These are phyloP conservation scores for Chloroclystis v-ata DNA, from an alignment of 2,888 invertebrate species.

Conservation along the genomic window DNA sequence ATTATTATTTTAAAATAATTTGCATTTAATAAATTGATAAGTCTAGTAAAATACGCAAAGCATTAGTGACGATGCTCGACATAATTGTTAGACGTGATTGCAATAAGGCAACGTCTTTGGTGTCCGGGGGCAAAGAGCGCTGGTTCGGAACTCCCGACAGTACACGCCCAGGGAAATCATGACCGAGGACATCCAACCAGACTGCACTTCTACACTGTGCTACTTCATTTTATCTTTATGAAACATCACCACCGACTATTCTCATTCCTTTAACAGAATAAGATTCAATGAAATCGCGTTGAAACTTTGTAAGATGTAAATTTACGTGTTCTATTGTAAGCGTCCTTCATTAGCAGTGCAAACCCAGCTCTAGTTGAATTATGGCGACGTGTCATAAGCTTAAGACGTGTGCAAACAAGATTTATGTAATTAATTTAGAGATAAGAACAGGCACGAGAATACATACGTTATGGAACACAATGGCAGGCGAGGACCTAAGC, in stretches of 20 bases:
- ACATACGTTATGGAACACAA: slow-evolving; percentile 63
- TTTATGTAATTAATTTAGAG: slow-evolving; percentile 78
- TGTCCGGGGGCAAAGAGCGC: slow-evolving; percentile 31
- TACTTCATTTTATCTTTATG: slow-evolving; percentile 22
- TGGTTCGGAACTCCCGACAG: slow-evolving; percentile 47
- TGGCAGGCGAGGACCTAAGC: slow-evolving; percentile 46
- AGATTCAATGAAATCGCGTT: slow-evolving; percentile 13
- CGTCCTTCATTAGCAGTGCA: slow-evolving; percentile 71
- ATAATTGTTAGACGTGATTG: slow-evolving; percentile 41
- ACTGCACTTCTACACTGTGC: slow-evolving; percentile 19
- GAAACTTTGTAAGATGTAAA: slow-evolving; percentile 24
- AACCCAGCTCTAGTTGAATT: slow-evolving; percentile 67
- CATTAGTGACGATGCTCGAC: slow-evolving; percentile 16
- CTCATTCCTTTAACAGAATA: not conserved
- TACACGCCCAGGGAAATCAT: slow-evolving; percentile 69
- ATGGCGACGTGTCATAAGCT: slow-evolving; percentile 73
- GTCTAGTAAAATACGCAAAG: slow-evolving; percentile 5
- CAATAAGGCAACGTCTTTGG: slow-evolving; percentile 37
- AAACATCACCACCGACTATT: not conserved
- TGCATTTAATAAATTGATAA: too few species aligned
- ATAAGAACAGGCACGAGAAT: slow-evolving; percentile 68
- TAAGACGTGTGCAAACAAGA: slow-evolving; percentile 77
- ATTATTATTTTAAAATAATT: too few species aligned
- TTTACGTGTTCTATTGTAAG: slow-evolving; percentile 46
- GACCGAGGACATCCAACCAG: slow-evolving; percentile 39